These are phyloP conservation scores for Iguana delicatissima DNA, from an alignment of 2,797 vertebrate genomes.

Conservation along the genomic window DNA sequence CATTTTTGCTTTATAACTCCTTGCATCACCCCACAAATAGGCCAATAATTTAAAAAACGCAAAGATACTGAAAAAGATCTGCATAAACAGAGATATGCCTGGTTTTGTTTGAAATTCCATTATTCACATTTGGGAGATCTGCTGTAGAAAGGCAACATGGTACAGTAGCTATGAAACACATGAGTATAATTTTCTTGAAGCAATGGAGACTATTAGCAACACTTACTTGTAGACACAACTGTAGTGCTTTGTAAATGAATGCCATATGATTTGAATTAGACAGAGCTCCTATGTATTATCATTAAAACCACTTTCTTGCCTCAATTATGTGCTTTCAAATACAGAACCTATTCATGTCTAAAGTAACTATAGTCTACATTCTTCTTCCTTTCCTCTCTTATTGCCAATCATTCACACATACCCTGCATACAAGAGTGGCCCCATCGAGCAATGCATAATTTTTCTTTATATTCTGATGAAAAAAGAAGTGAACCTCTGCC, in stretches of 20 bases:
- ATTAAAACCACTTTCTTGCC: conserved; percentile 50
- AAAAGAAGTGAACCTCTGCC: background rate
- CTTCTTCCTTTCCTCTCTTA: conserved; percentile 29
- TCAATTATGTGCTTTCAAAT: conserved; percentile 60
- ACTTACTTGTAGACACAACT: conserved; percentile 54
- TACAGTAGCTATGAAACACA: conserved; percentile 47
- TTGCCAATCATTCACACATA: conserved; percentile 27
- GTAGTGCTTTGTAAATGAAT: conserved; percentile 60
- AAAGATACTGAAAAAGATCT: conserved; percentile 72
- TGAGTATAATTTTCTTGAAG: conserved; percentile 47
- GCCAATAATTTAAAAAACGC: conserved; percentile 69
- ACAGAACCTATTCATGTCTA: conserved; percentile 9
- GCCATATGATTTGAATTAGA: conserved; percentile 52
- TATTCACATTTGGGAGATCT: conserved; percentile 44
- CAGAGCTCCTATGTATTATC: conserved; percentile 52
- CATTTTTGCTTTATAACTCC: conserved; percentile 64
- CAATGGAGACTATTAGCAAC: conserved; percentile 50
- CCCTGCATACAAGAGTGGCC: conserved; percentile 25
- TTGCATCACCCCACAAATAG: background rate
- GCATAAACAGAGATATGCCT: conserved; percentile 74
- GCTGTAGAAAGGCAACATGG: conserved; percentile 23
- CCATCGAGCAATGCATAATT: background rate
- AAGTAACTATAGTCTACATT: conserved; percentile 18
- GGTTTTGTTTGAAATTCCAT: conserved; percentile 54
- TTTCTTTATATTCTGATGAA: background rate